Base-by-base conservation (phyloP, 2,797 vertebrate species). In the Syncerus caffer region DNA sequence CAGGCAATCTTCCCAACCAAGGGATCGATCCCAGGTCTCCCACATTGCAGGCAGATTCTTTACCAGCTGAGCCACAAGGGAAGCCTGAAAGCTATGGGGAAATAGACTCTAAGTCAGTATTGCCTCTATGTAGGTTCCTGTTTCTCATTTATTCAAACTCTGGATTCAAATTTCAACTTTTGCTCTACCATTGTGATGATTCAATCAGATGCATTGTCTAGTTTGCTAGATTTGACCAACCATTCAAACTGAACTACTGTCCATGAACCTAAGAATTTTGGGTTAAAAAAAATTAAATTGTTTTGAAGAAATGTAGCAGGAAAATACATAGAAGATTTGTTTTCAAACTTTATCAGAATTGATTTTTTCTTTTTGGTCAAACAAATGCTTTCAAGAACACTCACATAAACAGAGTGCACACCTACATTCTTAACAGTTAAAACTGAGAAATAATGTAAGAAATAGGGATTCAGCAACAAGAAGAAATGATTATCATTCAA, bases 11-110 rank as follows among this genome's bases (percentile, higher is more conserved):
- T 38, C 34, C 19, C 11, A 38, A 71, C 67, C 0, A 0, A 71
- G 4, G 5, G 17, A 71, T 23, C 0, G 0, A 38, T 38, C 1
- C 1, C 19, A 71, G 34, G 34, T 71, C 19, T 38, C n/a, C 1
- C 0, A 23, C 67, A 38, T 23, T 38, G 5, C 67, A 71, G 11
- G 67, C 19, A 13, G 34, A 71, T 7, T 71, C 34, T 71, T 38
- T 71, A 71, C 19, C 11, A 38, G 67, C 19, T 71, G 19, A 71
- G 67, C 34, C 67, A 38, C 34, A 71, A 71, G 11, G 11, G 34
- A 13, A 38, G 34, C 67, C 64, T 1, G 3, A 90, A 80, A 87
- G 31, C 23, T 55, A n/a, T 14, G 9, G 17, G 16, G 53, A 83
- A 17, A 55, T n/a, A 50, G 55, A 74, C 17, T 62, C 3, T n/a